Evolutionary conservation across 2,113 vertebrate genomes (phyloP).

Genomic region (Gila orcuttii): DNA sequence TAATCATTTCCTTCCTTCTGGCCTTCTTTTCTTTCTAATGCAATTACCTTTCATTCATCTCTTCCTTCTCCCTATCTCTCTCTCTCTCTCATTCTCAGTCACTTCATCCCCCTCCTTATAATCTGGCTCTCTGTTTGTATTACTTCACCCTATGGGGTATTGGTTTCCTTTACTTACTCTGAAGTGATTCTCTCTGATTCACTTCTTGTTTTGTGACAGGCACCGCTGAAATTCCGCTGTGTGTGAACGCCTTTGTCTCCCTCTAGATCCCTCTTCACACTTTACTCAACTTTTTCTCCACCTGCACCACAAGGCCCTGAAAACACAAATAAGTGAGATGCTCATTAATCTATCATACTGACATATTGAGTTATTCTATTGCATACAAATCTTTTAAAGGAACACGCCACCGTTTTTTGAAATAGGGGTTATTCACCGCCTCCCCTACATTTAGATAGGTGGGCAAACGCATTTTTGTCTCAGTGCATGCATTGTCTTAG

Average conservation of each 20-base stretch:
- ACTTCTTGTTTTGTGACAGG: constrained; percentile 43
- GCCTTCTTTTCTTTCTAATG: constrained; percentile 77
- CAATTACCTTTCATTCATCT: constrained; percentile 74
- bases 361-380: not conserved
- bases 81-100: constrained; percentile 47
- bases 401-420: no score
- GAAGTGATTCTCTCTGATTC: constrained; percentile 57
- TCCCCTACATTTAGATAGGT: no score
- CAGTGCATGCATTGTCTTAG: no score
- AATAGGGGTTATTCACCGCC: no score
- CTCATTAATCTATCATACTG: constrained; percentile 69
- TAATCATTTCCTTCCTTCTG: constrained; percentile 82
- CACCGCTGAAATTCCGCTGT: not conserved
- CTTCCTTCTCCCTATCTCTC: constrained; percentile 58
- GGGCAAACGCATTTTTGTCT: no score
- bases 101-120: constrained; percentile 48
- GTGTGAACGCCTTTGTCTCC: constrained; percentile 32
- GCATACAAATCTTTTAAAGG: not conserved
- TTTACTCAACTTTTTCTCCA: constrained; percentile 61
- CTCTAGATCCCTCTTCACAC: constrained; percentile 64
- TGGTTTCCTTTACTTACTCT: constrained; percentile 55
- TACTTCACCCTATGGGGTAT: constrained; percentile 58
- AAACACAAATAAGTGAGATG: constrained; percentile 60
- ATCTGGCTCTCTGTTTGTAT: constrained; percentile 48
- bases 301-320: constrained; percentile 58